Evolutionary conservation across 2,113 vertebrate genomes (phyloP), one percentile per base, ranked within the genome.

Genomic region (Tapirus terrestris): DNA sequence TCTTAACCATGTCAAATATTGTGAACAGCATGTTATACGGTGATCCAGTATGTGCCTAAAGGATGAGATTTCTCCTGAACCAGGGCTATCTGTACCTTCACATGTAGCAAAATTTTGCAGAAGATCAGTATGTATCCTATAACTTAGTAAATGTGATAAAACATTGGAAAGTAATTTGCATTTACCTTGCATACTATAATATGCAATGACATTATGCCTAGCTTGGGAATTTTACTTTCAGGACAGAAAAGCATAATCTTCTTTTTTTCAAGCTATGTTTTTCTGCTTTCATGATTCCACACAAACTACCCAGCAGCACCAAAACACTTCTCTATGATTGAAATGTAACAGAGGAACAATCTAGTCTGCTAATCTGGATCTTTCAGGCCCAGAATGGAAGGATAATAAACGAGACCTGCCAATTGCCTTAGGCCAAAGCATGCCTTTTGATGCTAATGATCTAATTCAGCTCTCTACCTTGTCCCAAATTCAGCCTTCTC

Each of bases 391-490:
- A 65, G 56, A 94, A 95, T 70, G 36, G 31, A 97, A 85, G 67
- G 73, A 83, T 86, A 96, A 97, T 95, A 95, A 96, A 91, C 14
- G 63, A 95, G 53, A 89, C 67, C 43, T 91, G 73, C 91, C 76
- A 91, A 89, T 56, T 92, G 89, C 95, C 91, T 94, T 72, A 92
- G 92, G 93, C 73, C 53, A 89, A 85, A 94, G 27, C 73, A 70
- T 93, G 56, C 68, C 68, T 96, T 97, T 94, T 96, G 77, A 96
- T 81, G 86, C 79, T 93, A 97, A 88, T 93, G 85, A 89, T 91
- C 68, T 94, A 96, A 98, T 95, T 95, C 86, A 84, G 67, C 92
- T 98, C 60, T 86, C 96, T 96, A 86, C 58, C 48, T 75, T 67
- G 93, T 97, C 51, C 67, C 82, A 82, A 13, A 95, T 88, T 95